Evolutionary conservation across 2,888 invertebrate species (phyloP).

Genomic region (Lamellibrachia columna): DNA sequence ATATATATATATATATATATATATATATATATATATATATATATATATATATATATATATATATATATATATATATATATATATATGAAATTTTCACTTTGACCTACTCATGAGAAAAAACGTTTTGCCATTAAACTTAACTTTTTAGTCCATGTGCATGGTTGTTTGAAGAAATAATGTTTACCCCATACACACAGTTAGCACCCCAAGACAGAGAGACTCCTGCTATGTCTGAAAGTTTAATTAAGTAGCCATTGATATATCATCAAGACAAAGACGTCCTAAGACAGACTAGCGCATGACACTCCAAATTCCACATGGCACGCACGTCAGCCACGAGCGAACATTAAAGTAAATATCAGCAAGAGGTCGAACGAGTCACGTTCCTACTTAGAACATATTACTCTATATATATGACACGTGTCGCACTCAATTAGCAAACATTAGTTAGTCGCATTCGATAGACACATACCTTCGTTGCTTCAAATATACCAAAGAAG

Average conservation of each 20-base stretch:
- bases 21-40: too few relatives aligned
- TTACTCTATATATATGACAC: background rate
- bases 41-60: too few relatives aligned
- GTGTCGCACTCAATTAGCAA: background rate
- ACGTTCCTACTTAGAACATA: background rate
- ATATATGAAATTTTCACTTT: too few relatives aligned
- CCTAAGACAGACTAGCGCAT: background rate
- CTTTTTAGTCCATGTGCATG: too few relatives aligned
- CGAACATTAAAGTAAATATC: background rate
- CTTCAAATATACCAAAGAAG: background rate
- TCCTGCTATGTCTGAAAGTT: background rate
- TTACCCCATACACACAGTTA: too few relatives aligned
- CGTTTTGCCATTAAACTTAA: too few relatives aligned
- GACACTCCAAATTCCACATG: background rate
- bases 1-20: too few relatives aligned
- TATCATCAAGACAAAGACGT: background rate
- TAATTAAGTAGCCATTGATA: background rate
- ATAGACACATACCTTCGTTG: background rate
- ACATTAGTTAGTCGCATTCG: background rate
- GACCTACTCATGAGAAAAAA: too few relatives aligned
- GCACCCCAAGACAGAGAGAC: background rate
- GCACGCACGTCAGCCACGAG: background rate
- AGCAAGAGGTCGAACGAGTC: background rate
- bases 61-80: too few relatives aligned
- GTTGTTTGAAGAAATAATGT: too few relatives aligned